Conservation (phyloP, 2,113 vertebrate genomes). For the Bubo blakistoni region DNA sequence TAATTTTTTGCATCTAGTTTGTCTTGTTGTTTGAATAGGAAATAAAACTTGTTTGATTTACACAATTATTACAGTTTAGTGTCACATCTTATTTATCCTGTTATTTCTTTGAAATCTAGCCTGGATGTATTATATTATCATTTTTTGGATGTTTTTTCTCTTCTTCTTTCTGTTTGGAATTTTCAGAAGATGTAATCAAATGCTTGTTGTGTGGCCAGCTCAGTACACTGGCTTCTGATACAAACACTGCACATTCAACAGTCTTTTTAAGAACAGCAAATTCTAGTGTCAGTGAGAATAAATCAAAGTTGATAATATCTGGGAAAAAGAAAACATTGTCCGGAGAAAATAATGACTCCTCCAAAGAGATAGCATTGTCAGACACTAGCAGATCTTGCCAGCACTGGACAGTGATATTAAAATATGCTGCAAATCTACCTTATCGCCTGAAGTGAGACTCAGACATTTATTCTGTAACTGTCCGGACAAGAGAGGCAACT, state of each 20-base stretch:
- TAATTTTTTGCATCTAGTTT: neutral
- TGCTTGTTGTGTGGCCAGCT: neutral
- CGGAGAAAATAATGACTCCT: neutral
- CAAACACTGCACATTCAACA: neutral
- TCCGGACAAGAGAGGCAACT: neutral
- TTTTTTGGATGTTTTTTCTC: neutral
- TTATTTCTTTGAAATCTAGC: neutral
- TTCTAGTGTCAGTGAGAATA: neutral
- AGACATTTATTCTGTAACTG: neutral
- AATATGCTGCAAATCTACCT: neutral
- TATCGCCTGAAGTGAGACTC: neutral
- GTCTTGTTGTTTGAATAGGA: neutral
- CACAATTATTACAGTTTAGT: neutral
- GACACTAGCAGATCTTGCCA: neutral
- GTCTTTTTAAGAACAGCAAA: neutral
- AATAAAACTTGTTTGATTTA: neutral
- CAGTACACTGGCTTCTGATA: neutral
- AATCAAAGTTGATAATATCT: constrained; percentile 41
- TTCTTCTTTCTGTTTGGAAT: neutral
- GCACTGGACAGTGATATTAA: constrained; percentile 1
- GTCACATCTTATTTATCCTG: neutral
- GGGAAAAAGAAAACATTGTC: neutral
- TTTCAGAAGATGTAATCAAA: neutral
- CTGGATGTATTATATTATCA: neutral
- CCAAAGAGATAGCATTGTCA: neutral